Percentiles rank a stretch among this genome's conserved stretches.
Evolutionary conservation across 2,797 vertebrate genomes (phyloP).

Genomic region (Cossypha dichroa): DNA sequence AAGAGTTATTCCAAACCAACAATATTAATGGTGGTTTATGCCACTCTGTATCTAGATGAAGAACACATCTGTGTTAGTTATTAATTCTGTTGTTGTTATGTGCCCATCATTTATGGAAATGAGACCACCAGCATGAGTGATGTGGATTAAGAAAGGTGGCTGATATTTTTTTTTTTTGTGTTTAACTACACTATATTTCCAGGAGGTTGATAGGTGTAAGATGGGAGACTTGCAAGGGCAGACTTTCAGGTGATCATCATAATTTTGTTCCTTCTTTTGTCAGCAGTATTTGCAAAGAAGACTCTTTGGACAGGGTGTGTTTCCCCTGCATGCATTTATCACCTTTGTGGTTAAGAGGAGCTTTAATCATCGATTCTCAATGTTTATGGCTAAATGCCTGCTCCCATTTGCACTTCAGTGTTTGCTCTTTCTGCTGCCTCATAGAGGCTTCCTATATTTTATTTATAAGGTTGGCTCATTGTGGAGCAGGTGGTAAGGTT

Average conservation of each 20-base stretch:
- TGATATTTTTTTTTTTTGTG: not conserved
- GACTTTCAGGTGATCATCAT: not conserved
- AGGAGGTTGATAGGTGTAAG: not conserved
- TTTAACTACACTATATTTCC: not conserved
- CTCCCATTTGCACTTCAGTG: constrained; percentile 35
- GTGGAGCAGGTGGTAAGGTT: constrained; percentile 65
- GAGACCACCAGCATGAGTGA: not conserved
- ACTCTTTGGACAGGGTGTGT: not conserved
- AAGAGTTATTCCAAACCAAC: not conserved
- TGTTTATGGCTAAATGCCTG: constrained; percentile 51
- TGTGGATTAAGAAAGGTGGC: not conserved
- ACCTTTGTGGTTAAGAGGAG: constrained; percentile 28
- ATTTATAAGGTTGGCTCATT: constrained; percentile 58
- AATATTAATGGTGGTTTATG: not conserved
- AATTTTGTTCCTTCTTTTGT: not conserved
- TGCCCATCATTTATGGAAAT: not conserved
- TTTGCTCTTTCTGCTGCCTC: constrained; percentile 60
- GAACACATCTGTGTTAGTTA: not conserved
- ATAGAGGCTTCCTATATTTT: constrained; percentile 61
- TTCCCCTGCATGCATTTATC: not conserved
- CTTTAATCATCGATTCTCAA: constrained; percentile 35
- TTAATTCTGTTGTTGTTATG: not conserved
- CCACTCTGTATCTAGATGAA: not conserved
- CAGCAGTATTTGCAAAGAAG: not conserved
- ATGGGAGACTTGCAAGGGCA: not conserved